Evolutionary conservation across 2,113 vertebrate genomes (phyloP).

Genomic region (Gnathonemus longibarbis): DNA sequence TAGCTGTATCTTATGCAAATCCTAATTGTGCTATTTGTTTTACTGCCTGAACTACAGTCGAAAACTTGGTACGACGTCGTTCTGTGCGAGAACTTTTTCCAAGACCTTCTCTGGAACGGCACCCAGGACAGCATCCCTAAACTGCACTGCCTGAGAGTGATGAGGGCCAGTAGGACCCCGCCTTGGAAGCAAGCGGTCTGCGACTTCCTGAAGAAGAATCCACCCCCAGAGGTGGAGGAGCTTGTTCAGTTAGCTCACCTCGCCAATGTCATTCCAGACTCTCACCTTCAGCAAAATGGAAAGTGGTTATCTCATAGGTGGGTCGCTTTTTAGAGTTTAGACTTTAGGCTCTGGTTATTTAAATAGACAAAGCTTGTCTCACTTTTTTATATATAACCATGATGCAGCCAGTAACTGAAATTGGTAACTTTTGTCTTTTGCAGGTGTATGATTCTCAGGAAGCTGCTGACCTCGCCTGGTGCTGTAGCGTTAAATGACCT

Average conservation of each 20-base stretch:
- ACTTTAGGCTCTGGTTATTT: background rate
- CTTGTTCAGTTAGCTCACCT: conserved; percentile 53
- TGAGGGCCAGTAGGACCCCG: background rate
- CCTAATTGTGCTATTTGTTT: background rate
- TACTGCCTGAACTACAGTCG: conserved; percentile 32
- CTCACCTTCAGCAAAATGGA: conserved; percentile 35
- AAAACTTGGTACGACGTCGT: conserved; percentile 51
- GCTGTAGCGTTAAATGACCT: conserved; percentile 43
- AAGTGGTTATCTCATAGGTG: conserved; percentile 52
- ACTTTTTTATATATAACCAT: background rate
- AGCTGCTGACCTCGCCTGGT: conserved; percentile 45
- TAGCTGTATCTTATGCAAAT: background rate
- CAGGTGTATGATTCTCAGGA: conserved; percentile 59
- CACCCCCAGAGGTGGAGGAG: conserved; percentile 52
- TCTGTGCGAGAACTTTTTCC: conserved; percentile 55
- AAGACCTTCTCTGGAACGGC: conserved; percentile 48
- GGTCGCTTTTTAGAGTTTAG: background rate
- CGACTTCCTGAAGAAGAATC: conserved; percentile 47
- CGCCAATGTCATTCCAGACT: conserved; percentile 42
- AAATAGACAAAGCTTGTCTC: background rate
- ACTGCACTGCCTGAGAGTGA: background rate
- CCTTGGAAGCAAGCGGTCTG: conserved; percentile 43
- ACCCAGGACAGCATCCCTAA: background rate
- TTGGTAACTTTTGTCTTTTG: background rate
- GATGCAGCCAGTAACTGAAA: background rate